phyloP scores from a whole-genome alignment of 2,888 invertebrate genomes.

The Zelleria hepariella region DNA sequence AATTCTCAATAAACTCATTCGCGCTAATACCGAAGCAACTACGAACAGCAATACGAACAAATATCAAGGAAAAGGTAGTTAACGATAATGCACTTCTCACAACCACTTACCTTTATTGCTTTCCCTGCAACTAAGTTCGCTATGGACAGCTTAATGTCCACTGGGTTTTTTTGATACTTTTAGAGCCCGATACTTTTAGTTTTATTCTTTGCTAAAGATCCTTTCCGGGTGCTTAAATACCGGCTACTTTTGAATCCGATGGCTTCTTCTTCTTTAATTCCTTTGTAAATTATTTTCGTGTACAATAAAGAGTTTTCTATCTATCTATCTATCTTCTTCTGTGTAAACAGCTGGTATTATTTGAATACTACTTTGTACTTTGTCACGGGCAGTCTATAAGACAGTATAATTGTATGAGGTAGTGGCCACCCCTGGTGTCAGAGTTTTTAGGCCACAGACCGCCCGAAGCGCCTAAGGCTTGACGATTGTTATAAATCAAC shows the following conservation, averaged over 20 bases:
- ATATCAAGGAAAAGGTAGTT: slow-evolving; percentile 29
- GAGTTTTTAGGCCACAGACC: no score
- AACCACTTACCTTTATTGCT: slow-evolving; percentile 38
- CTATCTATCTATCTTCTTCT: no score
- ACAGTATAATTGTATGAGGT: no score
- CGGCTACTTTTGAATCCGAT: not conserved
- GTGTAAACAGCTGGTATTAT: no score
- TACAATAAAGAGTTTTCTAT: no score
- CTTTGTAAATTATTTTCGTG: no score
- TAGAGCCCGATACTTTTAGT: not conserved
- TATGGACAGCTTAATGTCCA: slow-evolving; percentile 1
- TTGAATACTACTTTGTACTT: no score
- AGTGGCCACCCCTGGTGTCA: no score
- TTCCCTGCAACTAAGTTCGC: slow-evolving; percentile 4
- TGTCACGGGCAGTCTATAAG: no score
- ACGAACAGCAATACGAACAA: slow-evolving; percentile 48
- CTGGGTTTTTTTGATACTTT: not conserved
- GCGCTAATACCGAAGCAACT: slow-evolving; percentile 16
- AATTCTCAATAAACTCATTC: not conserved
- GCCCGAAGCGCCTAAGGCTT: no score
- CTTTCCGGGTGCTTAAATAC: not conserved
- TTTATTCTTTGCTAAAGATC: not conserved
- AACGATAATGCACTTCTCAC: slow-evolving; percentile 38
- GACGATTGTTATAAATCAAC: no score
- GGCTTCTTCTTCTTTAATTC: not conserved